Evolutionary conservation across 2,888 invertebrate genomes (phyloP).

Genomic region (Erebia aethiops): DNA sequence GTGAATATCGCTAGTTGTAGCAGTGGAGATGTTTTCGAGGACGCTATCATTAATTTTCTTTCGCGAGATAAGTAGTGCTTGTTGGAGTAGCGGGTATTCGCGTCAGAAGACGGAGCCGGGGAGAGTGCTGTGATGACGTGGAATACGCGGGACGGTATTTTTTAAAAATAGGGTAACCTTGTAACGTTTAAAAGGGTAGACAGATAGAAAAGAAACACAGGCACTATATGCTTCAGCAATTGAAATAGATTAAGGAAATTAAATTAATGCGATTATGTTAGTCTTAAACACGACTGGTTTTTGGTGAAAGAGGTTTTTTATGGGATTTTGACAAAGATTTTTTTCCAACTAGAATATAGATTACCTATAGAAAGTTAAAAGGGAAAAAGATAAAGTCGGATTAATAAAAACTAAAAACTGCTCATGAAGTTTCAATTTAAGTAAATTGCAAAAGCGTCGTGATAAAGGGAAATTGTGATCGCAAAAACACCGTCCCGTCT

Average conservation of each 20-base stretch:
- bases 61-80: slow-evolving; percentile 1
- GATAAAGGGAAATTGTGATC: neutral
- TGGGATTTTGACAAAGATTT: too few relatives aligned
- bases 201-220: neutral
- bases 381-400: too few relatives aligned
- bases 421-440: too few relatives aligned
- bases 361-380: too few relatives aligned
- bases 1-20: neutral
- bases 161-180: slow-evolving; percentile 4
- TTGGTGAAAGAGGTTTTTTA: too few relatives aligned
- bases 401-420: too few relatives aligned
- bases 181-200: neutral
- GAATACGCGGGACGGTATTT: neutral
- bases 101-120: neutral
- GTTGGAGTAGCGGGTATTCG: neutral
- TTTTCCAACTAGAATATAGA: too few relatives aligned
- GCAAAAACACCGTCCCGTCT: neutral
- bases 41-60: slow-evolving; percentile 9
- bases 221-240: too few relatives aligned
- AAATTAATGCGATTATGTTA: too few relatives aligned
- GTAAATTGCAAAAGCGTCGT: neutral
- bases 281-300: too few relatives aligned
- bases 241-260: too few relatives aligned
- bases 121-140: neutral
- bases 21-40: neutral